Conservation (phyloP, 23 tunicate species). For the Botrylloides violaceus region DNA sequence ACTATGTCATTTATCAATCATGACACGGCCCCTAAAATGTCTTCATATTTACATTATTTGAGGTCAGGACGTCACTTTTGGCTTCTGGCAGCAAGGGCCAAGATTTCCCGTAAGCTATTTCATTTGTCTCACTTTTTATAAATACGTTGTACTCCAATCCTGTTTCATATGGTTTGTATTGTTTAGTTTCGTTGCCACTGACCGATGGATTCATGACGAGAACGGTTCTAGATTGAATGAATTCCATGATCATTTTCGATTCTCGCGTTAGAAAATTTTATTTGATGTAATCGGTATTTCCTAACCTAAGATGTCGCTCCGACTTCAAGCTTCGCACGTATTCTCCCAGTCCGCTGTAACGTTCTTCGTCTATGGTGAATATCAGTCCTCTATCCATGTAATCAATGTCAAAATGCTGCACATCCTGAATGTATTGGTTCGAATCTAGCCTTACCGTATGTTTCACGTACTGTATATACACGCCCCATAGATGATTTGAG, state of each 20-base stretch:
- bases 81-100: conserved; percentile 53
- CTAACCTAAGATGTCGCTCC: conserved; percentile 66
- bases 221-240: conserved; percentile 10
- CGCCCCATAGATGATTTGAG: too few relatives aligned
- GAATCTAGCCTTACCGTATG: too few relatives aligned
- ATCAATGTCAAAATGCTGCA: conserved; percentile 95
- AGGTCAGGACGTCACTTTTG: conserved; percentile 6
- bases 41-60: too few relatives aligned
- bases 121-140: conserved; percentile 28
- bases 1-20: too few relatives aligned
- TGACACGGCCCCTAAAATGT: too few relatives aligned
- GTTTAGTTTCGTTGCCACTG: conserved; percentile 52
- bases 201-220: conserved; percentile 76
- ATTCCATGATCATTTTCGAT: background rate
- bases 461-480: too few relatives aligned
- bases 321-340: conserved; percentile 42
- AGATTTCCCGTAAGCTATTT: conserved; percentile 44
- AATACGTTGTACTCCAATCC: conserved; percentile 41
- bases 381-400: conserved; percentile 98
- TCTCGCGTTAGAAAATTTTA: background rate
- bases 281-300: background rate
- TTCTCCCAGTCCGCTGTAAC: conserved; percentile 71
- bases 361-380: conserved; percentile 66
- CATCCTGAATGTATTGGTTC: too few relatives aligned
- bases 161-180: conserved; percentile 28